Evolutionary conservation across 2,888 invertebrate genomes (phyloP).

Genomic region (Dolichomitus sp.): DNA sequence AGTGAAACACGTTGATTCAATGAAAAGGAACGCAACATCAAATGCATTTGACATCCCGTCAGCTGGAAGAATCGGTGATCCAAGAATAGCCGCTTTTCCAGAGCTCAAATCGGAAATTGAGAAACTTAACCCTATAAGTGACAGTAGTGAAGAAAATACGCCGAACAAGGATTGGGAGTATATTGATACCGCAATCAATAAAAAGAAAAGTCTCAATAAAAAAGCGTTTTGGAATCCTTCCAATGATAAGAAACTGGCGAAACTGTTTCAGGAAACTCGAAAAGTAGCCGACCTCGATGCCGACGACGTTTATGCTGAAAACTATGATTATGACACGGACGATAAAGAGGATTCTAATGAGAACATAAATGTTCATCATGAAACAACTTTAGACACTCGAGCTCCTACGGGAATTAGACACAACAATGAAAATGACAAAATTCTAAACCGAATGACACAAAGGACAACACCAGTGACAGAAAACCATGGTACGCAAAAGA

Average conservation of each 20-base stretch:
- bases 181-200: neutral
- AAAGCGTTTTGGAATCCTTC: neutral
- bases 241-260: neutral
- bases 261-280: conserved; percentile 3
- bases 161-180: conserved; percentile 37
- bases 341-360: conserved; percentile 3
- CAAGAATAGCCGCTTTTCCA: conserved; percentile 51
- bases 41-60: conserved; percentile 50
- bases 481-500: neutral
- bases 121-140: neutral
- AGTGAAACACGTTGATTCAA: too few species aligned
- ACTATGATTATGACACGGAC: neutral
- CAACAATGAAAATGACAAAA: too few species aligned
- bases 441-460: too few species aligned
- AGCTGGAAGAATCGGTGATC: conserved; percentile 57
- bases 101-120: conserved; percentile 17
- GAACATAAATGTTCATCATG: neutral
- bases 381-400: neutral
- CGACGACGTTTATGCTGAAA: conserved; percentile 5
- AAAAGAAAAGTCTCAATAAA: neutral
- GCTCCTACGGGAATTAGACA: neutral
- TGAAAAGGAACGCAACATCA: neutral
- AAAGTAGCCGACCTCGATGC: conserved; percentile 36
- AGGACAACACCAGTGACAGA: too few species aligned
- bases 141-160: neutral